Evolutionary conservation across 2,888 invertebrate species (phyloP).

Genomic region (Cyrtodaria siliqua): DNA sequence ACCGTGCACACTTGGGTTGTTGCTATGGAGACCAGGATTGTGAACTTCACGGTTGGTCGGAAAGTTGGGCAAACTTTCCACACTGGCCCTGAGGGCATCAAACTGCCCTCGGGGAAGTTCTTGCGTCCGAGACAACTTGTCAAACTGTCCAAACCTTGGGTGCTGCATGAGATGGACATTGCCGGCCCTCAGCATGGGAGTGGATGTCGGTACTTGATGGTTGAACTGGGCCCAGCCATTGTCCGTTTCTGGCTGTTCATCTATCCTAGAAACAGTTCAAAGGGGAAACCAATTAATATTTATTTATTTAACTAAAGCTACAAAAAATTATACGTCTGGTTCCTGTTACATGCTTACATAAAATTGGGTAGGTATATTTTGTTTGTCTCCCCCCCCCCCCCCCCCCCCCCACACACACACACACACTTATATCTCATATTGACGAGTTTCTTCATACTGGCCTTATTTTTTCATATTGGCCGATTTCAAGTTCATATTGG

Average conservation of each 20-base stretch:
- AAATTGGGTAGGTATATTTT: no score
- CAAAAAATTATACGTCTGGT: no score
- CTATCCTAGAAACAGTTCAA: constrained; percentile 24
- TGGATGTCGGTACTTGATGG: background rate
- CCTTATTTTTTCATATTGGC: no score
- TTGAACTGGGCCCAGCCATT: constrained; percentile 24
- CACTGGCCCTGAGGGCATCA: constrained; percentile 40
- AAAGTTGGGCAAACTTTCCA: constrained; percentile 54
- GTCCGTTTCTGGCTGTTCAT: constrained; percentile 26
- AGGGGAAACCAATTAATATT: no score
- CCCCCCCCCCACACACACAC: no score
- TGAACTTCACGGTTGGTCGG: constrained; percentile 24
- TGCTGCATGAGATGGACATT: constrained; percentile 21
- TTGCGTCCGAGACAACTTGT: constrained; percentile 53
- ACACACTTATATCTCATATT: no score
- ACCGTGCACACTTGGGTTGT: constrained; percentile 33
- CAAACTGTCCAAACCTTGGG: constrained; percentile 28
- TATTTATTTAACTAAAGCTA: no score
- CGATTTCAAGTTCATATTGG: no score
- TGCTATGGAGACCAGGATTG: constrained; percentile 21
- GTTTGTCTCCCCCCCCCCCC: no score
- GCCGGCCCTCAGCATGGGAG: background rate
- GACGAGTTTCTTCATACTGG: no score
- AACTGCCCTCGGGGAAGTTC: constrained; percentile 47
- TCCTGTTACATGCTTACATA: no score